phyloP scores from a whole-genome alignment of 2,888 invertebrate genomes.

The Aethes cnicana region DNA sequence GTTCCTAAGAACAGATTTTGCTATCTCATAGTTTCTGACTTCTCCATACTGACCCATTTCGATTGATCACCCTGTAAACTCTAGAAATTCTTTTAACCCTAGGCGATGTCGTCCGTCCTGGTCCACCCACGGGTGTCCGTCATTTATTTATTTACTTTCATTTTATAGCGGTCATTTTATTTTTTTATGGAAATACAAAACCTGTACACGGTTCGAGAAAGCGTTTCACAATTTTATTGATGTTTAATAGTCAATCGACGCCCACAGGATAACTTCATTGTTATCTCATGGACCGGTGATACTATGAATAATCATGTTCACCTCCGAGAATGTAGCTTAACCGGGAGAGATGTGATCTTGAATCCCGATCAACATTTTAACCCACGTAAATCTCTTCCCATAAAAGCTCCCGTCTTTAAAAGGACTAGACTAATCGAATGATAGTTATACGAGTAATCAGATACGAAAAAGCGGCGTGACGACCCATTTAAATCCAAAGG shows the following conservation, averaged over 20 bases:
- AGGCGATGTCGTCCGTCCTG: constrained; percentile 31
- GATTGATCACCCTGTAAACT: constrained; percentile 35
- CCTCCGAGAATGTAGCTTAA: neutral
- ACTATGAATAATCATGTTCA: constrained; percentile 15
- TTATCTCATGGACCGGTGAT: neutral
- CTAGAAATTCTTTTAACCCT: constrained; percentile 38
- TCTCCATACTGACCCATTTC: no score
- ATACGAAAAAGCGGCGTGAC: constrained; percentile 29
- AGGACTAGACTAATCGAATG: constrained; percentile 13
- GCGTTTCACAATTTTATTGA: constrained; percentile 27
- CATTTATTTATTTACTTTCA: constrained; percentile 15
- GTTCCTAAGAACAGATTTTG: no score
- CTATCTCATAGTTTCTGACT: no score
- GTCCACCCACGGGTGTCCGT: constrained; percentile 38
- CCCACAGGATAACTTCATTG: constrained; percentile 22
- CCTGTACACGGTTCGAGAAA: constrained; percentile 10
- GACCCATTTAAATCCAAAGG: constrained; percentile 34
- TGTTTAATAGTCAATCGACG: constrained; percentile 26
- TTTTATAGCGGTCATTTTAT: constrained; percentile 15
- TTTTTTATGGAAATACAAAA: constrained; percentile 19
- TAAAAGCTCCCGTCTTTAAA: constrained; percentile 5
- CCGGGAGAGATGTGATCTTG: no score
- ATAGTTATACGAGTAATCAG: constrained; percentile 27
- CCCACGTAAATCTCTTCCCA: no score
- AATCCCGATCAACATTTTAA: no score